Conservation (phyloP, 2,888 invertebrate species). For the Lasioglossum lativentre region DNA sequence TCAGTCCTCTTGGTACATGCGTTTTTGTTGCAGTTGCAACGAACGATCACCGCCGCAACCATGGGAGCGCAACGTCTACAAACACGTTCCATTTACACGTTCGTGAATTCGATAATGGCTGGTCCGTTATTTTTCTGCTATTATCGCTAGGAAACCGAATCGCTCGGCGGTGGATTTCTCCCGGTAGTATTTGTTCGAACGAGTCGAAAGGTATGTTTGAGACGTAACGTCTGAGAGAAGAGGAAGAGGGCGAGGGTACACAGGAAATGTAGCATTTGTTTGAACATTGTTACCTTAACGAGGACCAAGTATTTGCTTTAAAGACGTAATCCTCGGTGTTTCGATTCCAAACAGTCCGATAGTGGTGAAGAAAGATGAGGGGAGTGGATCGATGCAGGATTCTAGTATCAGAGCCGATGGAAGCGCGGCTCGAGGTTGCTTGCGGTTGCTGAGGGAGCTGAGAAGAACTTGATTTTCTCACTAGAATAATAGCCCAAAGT, state of each 20-base stretch:
- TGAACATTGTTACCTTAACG: slow-evolving; percentile 80
- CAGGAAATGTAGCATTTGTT: slow-evolving; percentile 67
- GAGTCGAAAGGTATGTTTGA: slow-evolving; percentile 17
- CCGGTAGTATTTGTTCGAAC: background rate
- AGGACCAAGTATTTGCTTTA: slow-evolving; percentile 77
- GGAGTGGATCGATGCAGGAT: background rate
- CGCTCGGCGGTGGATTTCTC: background rate
- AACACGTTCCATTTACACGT: too few species aligned
- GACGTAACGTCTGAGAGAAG: slow-evolving; percentile 27
- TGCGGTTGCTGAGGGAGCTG: background rate
- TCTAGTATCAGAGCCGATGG: background rate
- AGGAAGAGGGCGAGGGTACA: slow-evolving; percentile 29
- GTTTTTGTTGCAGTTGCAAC: background rate
- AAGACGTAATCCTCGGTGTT: slow-evolving; percentile 65
- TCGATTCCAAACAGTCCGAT: slow-evolving; percentile 47
- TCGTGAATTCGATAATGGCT: too few species aligned
- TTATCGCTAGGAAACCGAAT: background rate
- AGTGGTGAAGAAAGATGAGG: background rate
- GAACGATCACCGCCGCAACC: background rate
- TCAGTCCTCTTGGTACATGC: slow-evolving; percentile 34
- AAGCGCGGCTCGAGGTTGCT: too few species aligned
- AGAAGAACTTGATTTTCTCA: background rate
- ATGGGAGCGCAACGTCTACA: background rate
- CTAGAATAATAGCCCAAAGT: too few species aligned
- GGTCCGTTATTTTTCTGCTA: background rate